phyloP scores from a whole-genome alignment of 1,140 invertebrate genomes.

The Mamestra configurata region DNA sequence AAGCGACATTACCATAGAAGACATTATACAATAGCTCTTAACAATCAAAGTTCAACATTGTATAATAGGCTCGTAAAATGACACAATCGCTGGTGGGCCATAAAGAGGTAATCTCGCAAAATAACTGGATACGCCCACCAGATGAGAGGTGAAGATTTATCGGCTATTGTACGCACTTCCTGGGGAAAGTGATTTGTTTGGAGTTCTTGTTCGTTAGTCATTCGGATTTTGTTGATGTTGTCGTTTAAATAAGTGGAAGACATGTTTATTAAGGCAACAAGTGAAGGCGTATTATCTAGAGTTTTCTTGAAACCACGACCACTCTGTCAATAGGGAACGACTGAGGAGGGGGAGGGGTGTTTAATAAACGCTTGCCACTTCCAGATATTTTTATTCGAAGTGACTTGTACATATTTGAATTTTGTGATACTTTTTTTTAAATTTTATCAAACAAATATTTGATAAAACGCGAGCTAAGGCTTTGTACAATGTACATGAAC shows the following conservation, averaged over 20 bases:
- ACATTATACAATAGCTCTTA: slow-evolving; percentile 16
- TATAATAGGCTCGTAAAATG: slow-evolving; percentile 11
- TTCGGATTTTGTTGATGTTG: background rate
- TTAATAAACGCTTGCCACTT: too few species aligned
- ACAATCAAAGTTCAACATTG: slow-evolving; percentile 9
- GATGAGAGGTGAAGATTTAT: background rate
- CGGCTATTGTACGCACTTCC: slow-evolving; percentile 6
- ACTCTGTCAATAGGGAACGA: too few species aligned
- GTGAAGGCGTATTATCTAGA: too few species aligned
- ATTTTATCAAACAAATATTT: too few species aligned
- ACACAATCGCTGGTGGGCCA: background rate
- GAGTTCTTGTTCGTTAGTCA: background rate
- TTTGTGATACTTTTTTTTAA: too few species aligned
- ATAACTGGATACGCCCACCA: slow-evolving; percentile 15
- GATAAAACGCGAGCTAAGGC: too few species aligned
- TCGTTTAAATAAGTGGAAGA: background rate
- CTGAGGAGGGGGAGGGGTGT: too few species aligned
- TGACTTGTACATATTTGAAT: too few species aligned
- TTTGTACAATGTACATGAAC: too few species aligned
- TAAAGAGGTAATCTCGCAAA: background rate
- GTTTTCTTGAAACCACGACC: too few species aligned
- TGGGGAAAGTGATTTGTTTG: slow-evolving; percentile 32
- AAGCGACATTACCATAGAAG: background rate
- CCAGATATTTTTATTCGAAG: too few species aligned
- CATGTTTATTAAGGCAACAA: too few species aligned